Evolutionary conservation across 2,888 invertebrate species (phyloP).

Genomic region (Saturnia pavonia): DNA sequence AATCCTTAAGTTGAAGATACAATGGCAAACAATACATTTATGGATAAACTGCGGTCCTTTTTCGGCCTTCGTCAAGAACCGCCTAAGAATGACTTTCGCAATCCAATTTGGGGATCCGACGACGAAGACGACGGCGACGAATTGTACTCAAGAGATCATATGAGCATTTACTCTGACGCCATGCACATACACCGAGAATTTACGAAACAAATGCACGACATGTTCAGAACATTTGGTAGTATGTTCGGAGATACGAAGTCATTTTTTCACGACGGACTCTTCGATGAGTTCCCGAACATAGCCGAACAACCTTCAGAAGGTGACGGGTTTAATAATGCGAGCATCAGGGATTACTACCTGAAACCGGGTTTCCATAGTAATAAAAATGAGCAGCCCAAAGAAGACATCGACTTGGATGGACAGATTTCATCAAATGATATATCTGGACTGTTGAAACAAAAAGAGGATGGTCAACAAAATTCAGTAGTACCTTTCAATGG

Average conservation of each 20-base stretch:
- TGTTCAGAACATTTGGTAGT: slow-evolving; percentile 62
- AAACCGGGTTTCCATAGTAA: slow-evolving; percentile 66
- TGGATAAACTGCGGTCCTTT: slow-evolving; percentile 63
- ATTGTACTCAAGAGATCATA: slow-evolving; percentile 58
- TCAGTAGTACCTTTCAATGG: slow-evolving; percentile 51
- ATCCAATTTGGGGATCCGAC: slow-evolving; percentile 75
- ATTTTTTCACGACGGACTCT: slow-evolving; percentile 52
- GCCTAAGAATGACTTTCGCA: slow-evolving; percentile 72
- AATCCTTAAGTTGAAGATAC: slow-evolving; percentile 43
- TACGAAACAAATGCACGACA: slow-evolving; percentile 63
- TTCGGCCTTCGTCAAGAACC: slow-evolving; percentile 59
- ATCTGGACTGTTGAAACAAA: slow-evolving; percentile 64
- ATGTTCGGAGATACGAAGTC: slow-evolving; percentile 65
- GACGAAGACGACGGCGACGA: slow-evolving; percentile 74
- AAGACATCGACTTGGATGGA: slow-evolving; percentile 70
- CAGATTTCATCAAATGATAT: slow-evolving; percentile 71
- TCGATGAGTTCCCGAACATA: slow-evolving; percentile 41
- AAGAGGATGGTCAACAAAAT: slow-evolving; percentile 42
- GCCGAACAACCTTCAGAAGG: slow-evolving; percentile 33
- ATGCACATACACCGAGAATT: slow-evolving; percentile 59
- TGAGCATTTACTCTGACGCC: slow-evolving; percentile 45
- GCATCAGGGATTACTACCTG: slow-evolving; percentile 68
- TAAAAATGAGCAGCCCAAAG: slow-evolving; percentile 45
- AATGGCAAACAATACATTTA: slow-evolving; percentile 54
- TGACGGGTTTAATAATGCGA: slow-evolving; percentile 50